phyloP scores from a whole-genome alignment of 2,113 vertebrate genomes.

The Sisor rabdophorus region DNA sequence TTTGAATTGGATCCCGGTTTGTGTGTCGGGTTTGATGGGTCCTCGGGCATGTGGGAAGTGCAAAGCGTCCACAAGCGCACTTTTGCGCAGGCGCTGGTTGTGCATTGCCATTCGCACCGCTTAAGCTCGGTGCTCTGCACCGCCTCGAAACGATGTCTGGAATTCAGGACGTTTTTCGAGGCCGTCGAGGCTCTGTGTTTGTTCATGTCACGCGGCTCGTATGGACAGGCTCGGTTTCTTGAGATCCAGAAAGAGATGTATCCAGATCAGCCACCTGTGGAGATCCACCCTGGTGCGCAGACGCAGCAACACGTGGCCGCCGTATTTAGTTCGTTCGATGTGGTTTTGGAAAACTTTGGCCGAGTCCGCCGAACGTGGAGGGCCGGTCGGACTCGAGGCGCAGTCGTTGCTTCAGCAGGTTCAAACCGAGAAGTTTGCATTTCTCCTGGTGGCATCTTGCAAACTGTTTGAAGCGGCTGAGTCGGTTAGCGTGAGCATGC shows the following conservation, averaged over 20 bases:
- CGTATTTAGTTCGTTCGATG: background rate
- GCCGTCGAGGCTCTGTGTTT: background rate
- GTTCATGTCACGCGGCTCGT: background rate
- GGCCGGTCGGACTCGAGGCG: conserved; percentile 12
- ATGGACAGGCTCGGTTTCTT: background rate
- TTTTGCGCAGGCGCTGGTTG: background rate
- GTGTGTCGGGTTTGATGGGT: conserved; percentile 25
- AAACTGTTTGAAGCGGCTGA: conserved; percentile 12
- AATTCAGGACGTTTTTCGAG: background rate
- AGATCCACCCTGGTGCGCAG: background rate
- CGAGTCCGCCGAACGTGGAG: background rate
- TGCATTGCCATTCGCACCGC: background rate
- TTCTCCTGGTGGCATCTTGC: conserved; percentile 30
- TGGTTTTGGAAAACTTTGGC: background rate
- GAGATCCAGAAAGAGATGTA: conserved; percentile 18
- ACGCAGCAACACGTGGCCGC: background rate
- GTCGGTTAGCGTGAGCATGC: conserved; percentile 1
- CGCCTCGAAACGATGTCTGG: background rate
- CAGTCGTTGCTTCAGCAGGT: conserved; percentile 37
- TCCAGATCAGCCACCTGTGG: background rate
- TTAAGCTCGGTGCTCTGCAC: background rate
- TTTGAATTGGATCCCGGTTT: conserved; percentile 27
- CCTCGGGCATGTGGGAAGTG: background rate
- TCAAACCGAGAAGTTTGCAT: conserved; percentile 35
- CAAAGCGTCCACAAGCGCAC: background rate